Conservation (phyloP, 2,797 vertebrate genomes). For the Etheostoma perlongum region DNA sequence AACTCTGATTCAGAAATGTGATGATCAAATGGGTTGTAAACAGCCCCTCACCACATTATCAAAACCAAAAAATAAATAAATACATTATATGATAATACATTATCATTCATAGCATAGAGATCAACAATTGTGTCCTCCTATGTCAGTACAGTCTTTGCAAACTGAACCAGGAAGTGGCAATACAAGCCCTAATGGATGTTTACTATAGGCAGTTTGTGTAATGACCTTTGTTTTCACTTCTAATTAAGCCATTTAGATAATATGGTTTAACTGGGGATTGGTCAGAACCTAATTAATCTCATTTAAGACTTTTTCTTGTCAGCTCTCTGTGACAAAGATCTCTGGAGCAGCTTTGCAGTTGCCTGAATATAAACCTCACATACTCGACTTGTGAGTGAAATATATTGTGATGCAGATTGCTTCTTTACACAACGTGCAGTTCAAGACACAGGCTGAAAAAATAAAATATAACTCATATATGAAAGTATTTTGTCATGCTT, state of each 20-base stretch:
- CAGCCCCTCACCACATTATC: background rate
- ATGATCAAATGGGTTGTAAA: background rate
- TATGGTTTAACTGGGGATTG: conserved; percentile 15
- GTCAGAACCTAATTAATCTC: conserved; percentile 1
- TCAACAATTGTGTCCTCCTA: background rate
- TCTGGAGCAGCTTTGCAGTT: background rate
- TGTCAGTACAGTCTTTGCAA: background rate
- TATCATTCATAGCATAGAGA: background rate
- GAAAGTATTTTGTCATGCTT: background rate
- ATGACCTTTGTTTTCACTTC: conserved; percentile 21
- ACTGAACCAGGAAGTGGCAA: background rate
- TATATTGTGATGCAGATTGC: background rate
- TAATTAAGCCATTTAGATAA: conserved; percentile 20
- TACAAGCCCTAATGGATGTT: background rate
- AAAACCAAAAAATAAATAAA: background rate
- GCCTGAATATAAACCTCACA: background rate
- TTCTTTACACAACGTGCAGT: background rate
- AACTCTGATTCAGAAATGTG: background rate
- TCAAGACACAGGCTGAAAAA: background rate
- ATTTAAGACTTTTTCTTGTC: conserved; percentile 5
- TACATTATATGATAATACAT: too few species aligned
- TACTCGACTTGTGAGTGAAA: background rate
- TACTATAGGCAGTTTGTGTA: background rate
- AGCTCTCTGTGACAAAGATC: background rate
- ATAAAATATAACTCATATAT: background rate